Evolutionary conservation across 2,797 vertebrate genomes (phyloP).

Genomic region (Tinamus major): DNA sequence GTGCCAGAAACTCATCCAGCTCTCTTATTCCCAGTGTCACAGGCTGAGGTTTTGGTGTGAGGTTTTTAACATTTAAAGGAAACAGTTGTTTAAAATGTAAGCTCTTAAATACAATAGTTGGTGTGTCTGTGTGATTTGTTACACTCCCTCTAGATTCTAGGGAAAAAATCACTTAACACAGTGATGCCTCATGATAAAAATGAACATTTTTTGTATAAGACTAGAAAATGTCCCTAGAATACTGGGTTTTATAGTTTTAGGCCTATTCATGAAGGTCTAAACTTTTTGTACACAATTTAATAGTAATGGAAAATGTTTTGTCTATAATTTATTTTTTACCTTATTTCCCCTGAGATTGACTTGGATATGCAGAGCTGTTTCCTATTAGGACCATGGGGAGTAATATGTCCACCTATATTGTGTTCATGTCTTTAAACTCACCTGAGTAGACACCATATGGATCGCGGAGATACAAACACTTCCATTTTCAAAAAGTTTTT

Average conservation of each 20-base stretch:
- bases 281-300: background rate
- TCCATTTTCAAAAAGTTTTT: background rate
- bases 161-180: background rate
- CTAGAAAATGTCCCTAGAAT: background rate
- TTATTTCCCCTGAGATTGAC: background rate
- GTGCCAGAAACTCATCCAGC: background rate
- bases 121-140: background rate
- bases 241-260: background rate
- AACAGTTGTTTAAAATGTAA: background rate
- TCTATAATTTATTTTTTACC: background rate
- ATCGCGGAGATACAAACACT: background rate
- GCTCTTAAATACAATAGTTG: background rate
- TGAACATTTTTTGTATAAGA: background rate
- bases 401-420: background rate
- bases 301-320: background rate
- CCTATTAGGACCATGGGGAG: background rate
- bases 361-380: background rate
- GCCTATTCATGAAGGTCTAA: background rate
- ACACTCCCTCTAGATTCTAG: background rate
- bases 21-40: background rate
- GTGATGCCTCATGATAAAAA: background rate
- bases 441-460: accelerated
- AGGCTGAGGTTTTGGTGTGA: background rate
- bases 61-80: background rate
- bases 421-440: accelerated